These are phyloP conservation scores for Drosophila hydei DNA, from an alignment of 1,140 invertebrate genomes.

Conservation along the genomic window DNA sequence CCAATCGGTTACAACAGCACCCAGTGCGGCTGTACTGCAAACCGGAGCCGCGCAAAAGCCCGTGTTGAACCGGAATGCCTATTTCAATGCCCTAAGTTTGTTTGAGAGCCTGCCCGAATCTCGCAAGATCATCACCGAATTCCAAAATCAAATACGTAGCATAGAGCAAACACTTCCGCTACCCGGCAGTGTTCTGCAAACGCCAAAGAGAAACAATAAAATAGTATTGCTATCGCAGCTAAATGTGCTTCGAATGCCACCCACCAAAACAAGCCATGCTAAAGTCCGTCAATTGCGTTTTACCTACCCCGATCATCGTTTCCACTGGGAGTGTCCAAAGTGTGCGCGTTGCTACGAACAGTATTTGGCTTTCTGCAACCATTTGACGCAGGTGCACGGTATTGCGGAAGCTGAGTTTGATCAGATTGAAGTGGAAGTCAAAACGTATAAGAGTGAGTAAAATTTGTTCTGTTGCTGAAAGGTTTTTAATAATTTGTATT, in stretches of 20 bases:
- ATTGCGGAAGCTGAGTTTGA: constrained; percentile 15
- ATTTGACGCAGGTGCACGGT: constrained; percentile 37
- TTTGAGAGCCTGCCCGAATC: constrained; percentile 65
- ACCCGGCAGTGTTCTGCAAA: constrained; percentile 62
- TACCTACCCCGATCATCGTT: constrained; percentile 35
- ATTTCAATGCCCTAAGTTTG: constrained; percentile 31
- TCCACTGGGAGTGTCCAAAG: constrained; percentile 53
- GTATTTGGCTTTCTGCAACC: constrained; percentile 39
- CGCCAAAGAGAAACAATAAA: background rate
- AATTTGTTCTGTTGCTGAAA: background rate
- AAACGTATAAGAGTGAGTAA: constrained; percentile 33
- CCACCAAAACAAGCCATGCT: background rate
- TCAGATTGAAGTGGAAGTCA: constrained; percentile 33
- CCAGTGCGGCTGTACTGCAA: background rate
- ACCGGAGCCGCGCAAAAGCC: background rate
- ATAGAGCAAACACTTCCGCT: constrained; percentile 64
- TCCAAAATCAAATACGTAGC: constrained; percentile 65
- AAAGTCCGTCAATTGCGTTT: constrained; percentile 29
- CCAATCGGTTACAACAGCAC: background rate
- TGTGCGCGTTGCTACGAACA: constrained; percentile 43
- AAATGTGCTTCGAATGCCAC: background rate
- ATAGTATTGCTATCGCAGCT: background rate
- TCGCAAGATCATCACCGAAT: constrained; percentile 60
- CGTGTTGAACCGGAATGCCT: constrained; percentile 11
- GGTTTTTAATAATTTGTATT: background rate